Base-by-base conservation (phyloP, 30 jellyfish, hydroid and myxozoan genomes). In the Hydractinia symbiolongicarpus region DNA sequence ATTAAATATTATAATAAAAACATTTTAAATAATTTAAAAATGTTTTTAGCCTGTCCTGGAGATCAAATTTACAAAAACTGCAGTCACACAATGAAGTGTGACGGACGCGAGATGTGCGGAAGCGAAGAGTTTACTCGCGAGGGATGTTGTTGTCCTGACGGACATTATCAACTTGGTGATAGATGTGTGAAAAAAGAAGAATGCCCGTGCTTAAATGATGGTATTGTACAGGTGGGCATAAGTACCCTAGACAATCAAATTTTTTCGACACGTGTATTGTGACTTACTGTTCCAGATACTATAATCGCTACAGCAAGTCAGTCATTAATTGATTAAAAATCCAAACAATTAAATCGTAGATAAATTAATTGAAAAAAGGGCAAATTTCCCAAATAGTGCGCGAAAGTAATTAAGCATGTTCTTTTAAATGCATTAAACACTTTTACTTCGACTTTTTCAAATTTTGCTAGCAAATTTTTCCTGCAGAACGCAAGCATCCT, bases 101-200 rank as follows among this genome's bases (percentile, higher is more conserved):
- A 78, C 61, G 55, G 62, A 1, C 61, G 71, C 51, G 61, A 61
- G 21, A 78, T 57, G 64, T 78, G 86, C 30, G 60, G 61, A 7
- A 40, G 15, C 17, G 51, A 20, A 13, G 40, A 30, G 10, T 8
- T 76, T 9, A 56, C 61, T 17, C n/a, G 61, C 52, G 86, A 57
- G 61, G 80, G 80, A 8, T 78, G 86, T 30, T 78, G 86, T 30
- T 78, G 86, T 78, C 86, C 86, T 6, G 55, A 78, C 21, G 86
- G 86, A 40, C 60, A 1, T 7, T 55, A 54, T 19, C n/a, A 49
- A n/a, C 50, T 78, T 19, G 86, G 86, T 78, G 86, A 78, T 55
- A 78, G 20, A 54, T 78, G 86, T 56, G 86, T 78, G 13, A 17
- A 57, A 53, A 78, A 78, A 61, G 68, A 57, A 56, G 77, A 78